Conservation (phyloP, 1,140 invertebrate genomes). For the Melitaea cinxia region DNA sequence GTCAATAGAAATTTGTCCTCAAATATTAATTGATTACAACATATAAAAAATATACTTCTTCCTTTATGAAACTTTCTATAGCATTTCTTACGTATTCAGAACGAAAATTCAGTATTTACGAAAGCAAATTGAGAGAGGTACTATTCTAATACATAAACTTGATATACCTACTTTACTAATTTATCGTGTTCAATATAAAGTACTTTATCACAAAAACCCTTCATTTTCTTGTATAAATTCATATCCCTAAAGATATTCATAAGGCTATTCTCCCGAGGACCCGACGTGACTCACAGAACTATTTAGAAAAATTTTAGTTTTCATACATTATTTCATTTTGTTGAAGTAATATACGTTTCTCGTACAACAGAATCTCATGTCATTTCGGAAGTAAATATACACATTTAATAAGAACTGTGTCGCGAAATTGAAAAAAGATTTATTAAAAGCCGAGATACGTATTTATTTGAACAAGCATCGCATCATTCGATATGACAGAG, state of each 20-base stretch:
- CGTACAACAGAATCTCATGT: background rate
- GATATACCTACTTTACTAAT: background rate
- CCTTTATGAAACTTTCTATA: too few relatives aligned
- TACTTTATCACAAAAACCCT: slow-evolving; percentile 35
- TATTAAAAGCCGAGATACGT: slow-evolving; percentile 23
- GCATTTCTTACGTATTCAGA: too few relatives aligned
- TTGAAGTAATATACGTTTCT: background rate
- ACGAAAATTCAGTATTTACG: too few relatives aligned
- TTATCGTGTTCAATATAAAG: slow-evolving; percentile 1
- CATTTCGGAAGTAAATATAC: background rate
- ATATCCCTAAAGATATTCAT: slow-evolving; percentile 63
- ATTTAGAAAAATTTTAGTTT: slow-evolving; percentile 13
- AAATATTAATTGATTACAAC: too few relatives aligned
- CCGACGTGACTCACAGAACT: slow-evolving; percentile 29
- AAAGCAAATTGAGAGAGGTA: background rate
- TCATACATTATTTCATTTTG: background rate
- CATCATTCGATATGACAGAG: slow-evolving; percentile 28
- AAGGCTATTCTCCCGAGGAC: slow-evolving; percentile 54
- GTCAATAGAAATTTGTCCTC: too few relatives aligned
- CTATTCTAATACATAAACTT: background rate
- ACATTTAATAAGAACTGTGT: slow-evolving; percentile 7
- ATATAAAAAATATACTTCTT: too few relatives aligned
- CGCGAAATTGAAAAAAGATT: slow-evolving; percentile 38
- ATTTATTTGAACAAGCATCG: slow-evolving; percentile 27
- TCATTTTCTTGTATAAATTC: slow-evolving; percentile 41